phyloP scores from a whole-genome alignment of 2,113 vertebrate species.

The Brachionichthys hirsutus region DNA sequence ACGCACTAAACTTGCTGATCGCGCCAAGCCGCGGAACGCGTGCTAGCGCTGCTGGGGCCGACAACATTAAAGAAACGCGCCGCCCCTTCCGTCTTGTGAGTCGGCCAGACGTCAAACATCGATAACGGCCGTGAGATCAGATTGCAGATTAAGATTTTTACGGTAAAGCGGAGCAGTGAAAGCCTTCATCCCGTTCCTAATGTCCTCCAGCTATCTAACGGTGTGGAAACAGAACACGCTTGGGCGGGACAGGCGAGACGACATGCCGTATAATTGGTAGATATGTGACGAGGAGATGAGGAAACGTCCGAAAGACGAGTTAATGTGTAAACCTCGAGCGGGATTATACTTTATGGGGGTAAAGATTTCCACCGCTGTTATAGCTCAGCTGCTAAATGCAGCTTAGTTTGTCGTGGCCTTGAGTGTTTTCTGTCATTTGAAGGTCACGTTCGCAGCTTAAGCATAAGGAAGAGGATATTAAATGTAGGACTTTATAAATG shows the following conservation, averaged over 20 bases:
- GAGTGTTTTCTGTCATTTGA: background rate
- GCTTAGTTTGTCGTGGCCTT: no score
- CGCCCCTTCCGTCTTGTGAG: background rate
- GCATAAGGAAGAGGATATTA: background rate
- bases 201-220: slow-evolving; percentile 12
- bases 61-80: no score
- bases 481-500: slow-evolving; percentile 13
- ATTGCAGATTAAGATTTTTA: slow-evolving; percentile 13
- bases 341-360: slow-evolving; percentile 7
- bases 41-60: no score
- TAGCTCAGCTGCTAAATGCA: background rate
- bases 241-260: background rate
- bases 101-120: slow-evolving; percentile 8
- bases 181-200: slow-evolving; percentile 18
- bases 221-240: slow-evolving; percentile 4
- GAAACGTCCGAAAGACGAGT: slow-evolving; percentile 32
- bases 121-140: slow-evolving; percentile 20
- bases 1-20: no score
- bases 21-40: no score
- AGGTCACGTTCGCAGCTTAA: slow-evolving; percentile 8
- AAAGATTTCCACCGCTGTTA: slow-evolving; percentile 34
- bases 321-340: slow-evolving; percentile 55
- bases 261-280: slow-evolving; percentile 13
- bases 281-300: slow-evolving; percentile 11
- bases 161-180: slow-evolving; percentile 27